Percentiles rank a stretch among this genome's conserved stretches.
Conservation (phyloP, 2,113 vertebrate genomes). For the Pica pica region DNA sequence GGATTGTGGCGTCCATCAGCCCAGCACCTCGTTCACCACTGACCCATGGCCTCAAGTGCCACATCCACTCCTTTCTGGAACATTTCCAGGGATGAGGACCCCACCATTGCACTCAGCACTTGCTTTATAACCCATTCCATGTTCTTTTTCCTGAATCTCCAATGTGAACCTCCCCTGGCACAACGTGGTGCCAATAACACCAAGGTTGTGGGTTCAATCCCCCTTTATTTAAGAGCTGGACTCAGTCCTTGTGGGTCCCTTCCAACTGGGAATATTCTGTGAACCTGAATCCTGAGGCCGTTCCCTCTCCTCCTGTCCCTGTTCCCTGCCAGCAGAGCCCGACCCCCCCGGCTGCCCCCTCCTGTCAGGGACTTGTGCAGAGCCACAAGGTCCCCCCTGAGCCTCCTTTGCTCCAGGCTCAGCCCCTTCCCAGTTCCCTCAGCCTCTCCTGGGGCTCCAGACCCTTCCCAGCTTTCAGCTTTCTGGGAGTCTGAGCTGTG, state of each 20-base stretch:
- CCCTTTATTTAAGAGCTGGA: neutral
- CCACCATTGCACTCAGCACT: neutral
- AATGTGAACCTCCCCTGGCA: neutral
- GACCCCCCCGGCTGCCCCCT: neutral
- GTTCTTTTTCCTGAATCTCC: rapidly evolving
- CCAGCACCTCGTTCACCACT: neutral
- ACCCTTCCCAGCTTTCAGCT: neutral
- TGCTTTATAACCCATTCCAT: neutral
- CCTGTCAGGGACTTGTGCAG: neutral
- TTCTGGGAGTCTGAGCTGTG: neutral
- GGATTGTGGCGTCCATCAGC: rapidly evolving
- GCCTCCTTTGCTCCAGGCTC: neutral
- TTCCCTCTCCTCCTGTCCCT: neutral
- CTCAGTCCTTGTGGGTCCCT: too few relatives aligned
- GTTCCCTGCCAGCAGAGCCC: neutral
- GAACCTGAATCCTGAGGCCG: neutral
- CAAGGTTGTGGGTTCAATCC: neutral
- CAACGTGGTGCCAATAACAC: neutral
- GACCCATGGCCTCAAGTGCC: rapidly evolving
- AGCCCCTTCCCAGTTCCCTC: neutral
- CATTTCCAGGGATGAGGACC: too few relatives aligned
- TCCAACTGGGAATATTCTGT: neutral
- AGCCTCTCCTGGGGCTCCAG: neutral
- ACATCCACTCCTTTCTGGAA: neutral
- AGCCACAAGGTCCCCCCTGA: neutral